phyloP scores from a whole-genome alignment of 2,113 vertebrate species.

The Proterorhinus semilunaris region DNA sequence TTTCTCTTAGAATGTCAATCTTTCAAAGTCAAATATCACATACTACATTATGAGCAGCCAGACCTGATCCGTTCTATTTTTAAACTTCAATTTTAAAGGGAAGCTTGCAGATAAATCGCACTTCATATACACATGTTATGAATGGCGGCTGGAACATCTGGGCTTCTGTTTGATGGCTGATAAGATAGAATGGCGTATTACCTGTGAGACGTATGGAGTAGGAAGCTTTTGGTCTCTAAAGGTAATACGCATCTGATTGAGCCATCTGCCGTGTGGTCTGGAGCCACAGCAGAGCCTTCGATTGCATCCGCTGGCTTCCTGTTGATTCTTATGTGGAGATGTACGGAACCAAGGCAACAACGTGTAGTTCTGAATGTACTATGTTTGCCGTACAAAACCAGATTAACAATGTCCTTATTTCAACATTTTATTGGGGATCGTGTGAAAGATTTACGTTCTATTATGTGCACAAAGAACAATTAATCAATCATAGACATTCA shows the following conservation, averaged over 20 bases:
- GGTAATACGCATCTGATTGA: conserved; percentile 35
- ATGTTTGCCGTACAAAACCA: neutral
- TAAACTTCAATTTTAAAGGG: conserved; percentile 26
- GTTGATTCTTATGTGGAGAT: conserved; percentile 33
- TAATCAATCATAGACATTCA: no score
- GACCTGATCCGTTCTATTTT: neutral
- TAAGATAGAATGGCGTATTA: conserved; percentile 40
- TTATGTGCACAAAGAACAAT: neutral
- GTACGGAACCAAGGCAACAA: conserved; percentile 1
- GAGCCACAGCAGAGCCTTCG: conserved; percentile 18
- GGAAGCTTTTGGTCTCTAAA: conserved; percentile 29
- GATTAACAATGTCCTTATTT: neutral
- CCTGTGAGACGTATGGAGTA: conserved; percentile 30
- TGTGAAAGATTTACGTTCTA: neutral
- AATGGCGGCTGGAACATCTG: conserved; percentile 21
- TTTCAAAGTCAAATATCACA: conserved; percentile 13
- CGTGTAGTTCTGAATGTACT: conserved; percentile 4
- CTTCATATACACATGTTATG: conserved; percentile 4
- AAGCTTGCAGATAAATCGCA: conserved; percentile 31
- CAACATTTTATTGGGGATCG: neutral
- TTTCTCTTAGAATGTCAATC: neutral
- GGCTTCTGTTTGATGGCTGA: conserved; percentile 34
- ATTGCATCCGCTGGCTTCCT: conserved; percentile 22
- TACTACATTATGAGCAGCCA: neutral
- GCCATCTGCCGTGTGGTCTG: conserved; percentile 25